Evolutionary conservation across 1,140 invertebrate species (phyloP).

Genomic region (Achroia grisella): DNA sequence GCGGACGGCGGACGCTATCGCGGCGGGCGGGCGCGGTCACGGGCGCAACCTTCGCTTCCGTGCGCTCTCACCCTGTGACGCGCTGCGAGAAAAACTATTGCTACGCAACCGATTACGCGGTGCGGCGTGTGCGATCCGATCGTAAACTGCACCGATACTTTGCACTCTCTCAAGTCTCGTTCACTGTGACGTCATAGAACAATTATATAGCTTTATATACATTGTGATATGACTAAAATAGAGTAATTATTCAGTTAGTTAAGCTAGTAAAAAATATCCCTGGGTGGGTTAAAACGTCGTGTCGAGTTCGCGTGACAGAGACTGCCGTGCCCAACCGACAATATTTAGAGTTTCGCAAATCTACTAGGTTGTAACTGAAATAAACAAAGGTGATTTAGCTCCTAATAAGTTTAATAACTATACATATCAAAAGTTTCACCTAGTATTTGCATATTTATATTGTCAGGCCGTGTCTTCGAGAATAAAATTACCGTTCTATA

Average conservation of each 20-base stretch:
- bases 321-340: conserved; percentile 51
- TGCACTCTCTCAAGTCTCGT: no score
- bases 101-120: conserved; percentile 37
- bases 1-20: conserved; percentile 13
- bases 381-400: conserved; percentile 37
- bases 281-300: conserved; percentile 17
- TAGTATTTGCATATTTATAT: no score
- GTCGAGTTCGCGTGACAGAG: conserved; percentile 46
- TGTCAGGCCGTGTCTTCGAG: no score
- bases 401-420: conserved; percentile 21
- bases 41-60: conserved; percentile 65
- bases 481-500: no score
- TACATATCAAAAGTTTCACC: no score
- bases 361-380: conserved; percentile 31
- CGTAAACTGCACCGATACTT: no score
- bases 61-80: conserved; percentile 59
- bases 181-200: no score
- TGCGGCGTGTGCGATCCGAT: conserved; percentile 2
- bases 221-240: no score
- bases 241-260: background rate
- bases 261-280: conserved; percentile 9
- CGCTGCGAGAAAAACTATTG: conserved; percentile 27
- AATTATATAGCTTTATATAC: background rate
- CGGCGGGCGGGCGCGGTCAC: conserved; percentile 60
- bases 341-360: conserved; percentile 50